Evolutionary conservation across 2,113 vertebrate species (phyloP), one percentile per base, ranked within the genome.

Genomic region (Tragulus kanchil): DNA sequence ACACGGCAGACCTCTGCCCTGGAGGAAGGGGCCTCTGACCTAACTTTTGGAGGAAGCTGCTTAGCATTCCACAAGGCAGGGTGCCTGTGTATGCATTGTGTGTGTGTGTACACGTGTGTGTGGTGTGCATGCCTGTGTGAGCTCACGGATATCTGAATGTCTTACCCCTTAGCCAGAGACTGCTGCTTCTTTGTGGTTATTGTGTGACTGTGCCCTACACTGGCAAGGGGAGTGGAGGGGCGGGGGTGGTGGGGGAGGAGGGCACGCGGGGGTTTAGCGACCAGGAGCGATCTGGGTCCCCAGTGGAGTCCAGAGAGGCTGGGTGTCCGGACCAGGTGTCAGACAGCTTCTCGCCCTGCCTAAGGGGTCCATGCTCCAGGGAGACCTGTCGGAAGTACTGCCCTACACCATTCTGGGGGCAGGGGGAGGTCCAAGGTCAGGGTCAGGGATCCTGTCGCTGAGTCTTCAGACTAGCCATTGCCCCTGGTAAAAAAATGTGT

Each of bases 401-500:
- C 28, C 10, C 17, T n/a, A 16, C 26, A 23, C 11, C 16, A 8
- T 50, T 52, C 45, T 36, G n/a, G 65, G 73, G 71, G 15, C 12
- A 2, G 12, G 1, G 23, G 52, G 61, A 79, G 23, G 71, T 48
- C 26, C 48, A 52, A 61, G 83, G 25, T 16, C 19, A 31, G 26
- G n/a, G 65, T 23, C 17, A 28, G 62, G 42, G 52, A 73, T 36
- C 54, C 3, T 14, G 23, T 42, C 0, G 0, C 93, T 64, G 50
- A 88, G 75, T n/a, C 59, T 96, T 81, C 52, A 64, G 16, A 26
- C 36, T 56, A 56, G 15, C 73, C 31, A 25, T 16, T 86, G 84
- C 11, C 36, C 28, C 64, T 89, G 91, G 84, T 95, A 48, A 97
- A 89, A 97, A 75, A 89, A 56, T 8, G 0, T 96, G 62, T 77